phyloP scores from a whole-genome alignment of 2,888 invertebrate genomes.

The Ashinkailepas kermadecensis region DNA sequence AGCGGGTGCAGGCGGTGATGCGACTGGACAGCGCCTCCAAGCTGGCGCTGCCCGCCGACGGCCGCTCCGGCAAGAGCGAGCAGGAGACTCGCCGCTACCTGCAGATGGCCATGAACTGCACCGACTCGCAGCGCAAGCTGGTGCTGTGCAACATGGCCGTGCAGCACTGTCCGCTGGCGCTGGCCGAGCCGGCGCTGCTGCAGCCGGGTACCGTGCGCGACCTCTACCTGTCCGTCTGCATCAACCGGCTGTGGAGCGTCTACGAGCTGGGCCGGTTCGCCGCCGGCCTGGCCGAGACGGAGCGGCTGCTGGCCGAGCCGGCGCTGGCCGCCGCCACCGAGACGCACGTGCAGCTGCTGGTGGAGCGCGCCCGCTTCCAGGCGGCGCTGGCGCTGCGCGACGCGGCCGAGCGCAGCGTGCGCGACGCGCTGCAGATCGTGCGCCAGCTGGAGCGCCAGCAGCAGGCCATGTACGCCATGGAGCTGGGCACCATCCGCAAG shows the following conservation, averaged over 20 bases:
- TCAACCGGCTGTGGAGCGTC: constrained; percentile 4
- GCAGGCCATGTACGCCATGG: constrained; percentile 17
- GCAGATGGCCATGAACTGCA: constrained; percentile 9
- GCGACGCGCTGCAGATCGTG: constrained; percentile 3
- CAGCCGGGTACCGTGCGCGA: neutral
- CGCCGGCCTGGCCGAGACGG: neutral
- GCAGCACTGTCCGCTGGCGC: constrained; percentile 4
- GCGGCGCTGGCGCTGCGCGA: constrained; percentile 13
- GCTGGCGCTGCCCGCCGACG: neutral
- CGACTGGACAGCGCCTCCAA: neutral
- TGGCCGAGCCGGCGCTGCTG: neutral
- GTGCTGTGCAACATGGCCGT: constrained; percentile 14
- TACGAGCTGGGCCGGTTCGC: neutral
- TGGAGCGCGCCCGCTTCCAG: constrained; percentile 11
- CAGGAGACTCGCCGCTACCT: constrained; percentile 9
- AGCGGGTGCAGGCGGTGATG: neutral
- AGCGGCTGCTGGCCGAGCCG: constrained; percentile 12
- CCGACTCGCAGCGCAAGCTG: constrained; percentile 1
- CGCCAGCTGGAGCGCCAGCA: constrained; percentile 18
- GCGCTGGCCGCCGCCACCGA: neutral
- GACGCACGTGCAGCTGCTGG: constrained; percentile 18
- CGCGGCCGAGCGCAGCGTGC: constrained; percentile 1
- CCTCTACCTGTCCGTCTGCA: neutral
- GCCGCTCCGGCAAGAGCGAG: neutral
- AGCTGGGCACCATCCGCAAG: neutral